Evolutionary conservation across 2,797 vertebrate genomes (phyloP).

Genomic region (Vireo griseus): DNA sequence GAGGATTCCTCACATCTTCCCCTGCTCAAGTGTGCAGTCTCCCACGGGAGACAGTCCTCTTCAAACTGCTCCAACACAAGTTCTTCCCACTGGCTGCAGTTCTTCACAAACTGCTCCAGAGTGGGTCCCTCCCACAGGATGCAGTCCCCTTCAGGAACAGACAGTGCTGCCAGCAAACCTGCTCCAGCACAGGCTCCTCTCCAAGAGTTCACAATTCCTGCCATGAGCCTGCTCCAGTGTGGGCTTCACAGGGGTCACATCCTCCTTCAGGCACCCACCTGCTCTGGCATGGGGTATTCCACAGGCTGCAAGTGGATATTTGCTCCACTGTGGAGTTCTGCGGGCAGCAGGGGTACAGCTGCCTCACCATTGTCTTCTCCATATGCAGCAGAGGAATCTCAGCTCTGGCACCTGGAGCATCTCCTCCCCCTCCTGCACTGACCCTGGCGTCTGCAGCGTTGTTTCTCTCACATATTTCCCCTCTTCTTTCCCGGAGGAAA

Average conservation of each 20-base stretch:
- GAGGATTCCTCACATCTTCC: neutral
- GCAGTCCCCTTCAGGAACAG: neutral
- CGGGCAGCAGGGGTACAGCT: neutral
- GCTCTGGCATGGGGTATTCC: neutral
- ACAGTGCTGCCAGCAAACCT: neutral
- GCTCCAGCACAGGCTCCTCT: neutral
- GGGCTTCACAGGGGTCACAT: neutral
- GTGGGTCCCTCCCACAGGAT: neutral
- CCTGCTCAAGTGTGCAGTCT: neutral
- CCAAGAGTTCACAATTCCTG: neutral
- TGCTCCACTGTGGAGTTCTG: neutral
- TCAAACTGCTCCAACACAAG: neutral
- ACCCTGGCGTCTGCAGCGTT: neutral
- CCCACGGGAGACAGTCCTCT: neutral
- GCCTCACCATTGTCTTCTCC: neutral
- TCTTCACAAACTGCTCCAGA: neutral
- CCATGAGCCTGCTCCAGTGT: neutral
- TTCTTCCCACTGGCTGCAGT: neutral
- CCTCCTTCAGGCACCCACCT: neutral
- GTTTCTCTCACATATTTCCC: neutral
- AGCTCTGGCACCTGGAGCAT: rapidly evolving
- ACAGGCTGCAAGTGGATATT: neutral
- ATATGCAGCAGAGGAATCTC: neutral
- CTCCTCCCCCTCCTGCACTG: neutral
- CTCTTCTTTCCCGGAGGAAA: neutral